Evolutionary conservation across 2,797 vertebrate genomes (phyloP).

Genomic region (Linurgus olivaceus): DNA sequence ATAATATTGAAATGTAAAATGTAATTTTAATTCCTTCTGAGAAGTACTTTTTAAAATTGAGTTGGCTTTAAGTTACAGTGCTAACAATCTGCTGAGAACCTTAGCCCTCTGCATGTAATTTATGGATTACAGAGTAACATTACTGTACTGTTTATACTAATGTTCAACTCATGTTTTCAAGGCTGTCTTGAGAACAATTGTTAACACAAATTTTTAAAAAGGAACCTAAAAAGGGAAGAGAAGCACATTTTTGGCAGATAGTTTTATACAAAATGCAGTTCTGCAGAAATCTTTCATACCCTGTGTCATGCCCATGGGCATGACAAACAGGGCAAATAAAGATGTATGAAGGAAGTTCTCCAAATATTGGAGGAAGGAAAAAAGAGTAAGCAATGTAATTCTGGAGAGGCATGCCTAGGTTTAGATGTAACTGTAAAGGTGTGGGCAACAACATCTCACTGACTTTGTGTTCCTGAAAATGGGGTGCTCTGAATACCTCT

Average conservation of each 20-base stretch:
- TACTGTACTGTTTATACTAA: neutral
- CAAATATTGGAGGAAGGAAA: neutral
- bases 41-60: neutral
- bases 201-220: neutral
- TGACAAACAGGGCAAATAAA: neutral
- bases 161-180: neutral
- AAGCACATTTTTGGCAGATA: neutral
- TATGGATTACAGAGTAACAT: neutral
- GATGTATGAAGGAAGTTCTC: neutral
- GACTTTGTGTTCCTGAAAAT: neutral
- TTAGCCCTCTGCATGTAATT: neutral
- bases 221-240: neutral
- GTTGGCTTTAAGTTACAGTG: neutral
- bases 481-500: neutral
- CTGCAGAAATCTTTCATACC: neutral
- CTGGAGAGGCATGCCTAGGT: neutral
- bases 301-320: neutral
- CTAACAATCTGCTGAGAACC: neutral
- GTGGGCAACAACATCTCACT: neutral
- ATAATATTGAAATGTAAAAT: neutral
- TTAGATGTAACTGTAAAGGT: neutral
- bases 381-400: neutral
- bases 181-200: neutral
- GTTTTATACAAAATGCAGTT: neutral
- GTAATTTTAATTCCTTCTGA: neutral